Conservation (phyloP, 2,888 invertebrate species). For the Dicycla oo region DNA sequence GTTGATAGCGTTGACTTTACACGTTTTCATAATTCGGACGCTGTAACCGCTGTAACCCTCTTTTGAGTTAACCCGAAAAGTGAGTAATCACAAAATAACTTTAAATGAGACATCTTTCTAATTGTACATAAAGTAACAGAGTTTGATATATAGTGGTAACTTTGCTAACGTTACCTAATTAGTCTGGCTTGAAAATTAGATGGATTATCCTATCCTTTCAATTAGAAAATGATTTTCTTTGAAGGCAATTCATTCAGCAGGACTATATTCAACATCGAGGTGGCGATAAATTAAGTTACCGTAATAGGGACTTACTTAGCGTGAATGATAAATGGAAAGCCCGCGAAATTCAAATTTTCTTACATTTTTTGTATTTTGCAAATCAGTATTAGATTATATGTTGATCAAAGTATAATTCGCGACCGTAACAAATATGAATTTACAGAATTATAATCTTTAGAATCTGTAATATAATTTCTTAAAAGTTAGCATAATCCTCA, state of each 20-base stretch:
- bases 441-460: too few species aligned
- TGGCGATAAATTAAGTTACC: background rate
- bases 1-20: constrained; percentile 42
- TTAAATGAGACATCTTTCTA: constrained; percentile 4
- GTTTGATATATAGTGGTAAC: background rate
- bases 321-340: constrained; percentile 6
- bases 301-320: background rate
- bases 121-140: constrained; percentile 3
- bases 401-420: too few species aligned
- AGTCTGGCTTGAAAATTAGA: constrained; percentile 3
- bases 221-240: constrained; percentile 8
- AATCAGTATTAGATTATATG: too few species aligned
- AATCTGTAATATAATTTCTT: too few species aligned
- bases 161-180: background rate
- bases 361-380: too few species aligned
- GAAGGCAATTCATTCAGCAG: background rate
- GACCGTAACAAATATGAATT: too few species aligned
- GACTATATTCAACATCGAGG: background rate
- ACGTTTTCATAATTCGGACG: constrained; percentile 45
- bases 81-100: background rate
- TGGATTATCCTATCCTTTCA: constrained; percentile 13
- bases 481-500: too few species aligned
- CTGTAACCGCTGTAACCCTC: background rate
- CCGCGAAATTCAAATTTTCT: too few species aligned
- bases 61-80: constrained; percentile 11